phyloP scores from a whole-genome alignment of 2,113 vertebrate species.

The Oryzias curvinotus region DNA sequence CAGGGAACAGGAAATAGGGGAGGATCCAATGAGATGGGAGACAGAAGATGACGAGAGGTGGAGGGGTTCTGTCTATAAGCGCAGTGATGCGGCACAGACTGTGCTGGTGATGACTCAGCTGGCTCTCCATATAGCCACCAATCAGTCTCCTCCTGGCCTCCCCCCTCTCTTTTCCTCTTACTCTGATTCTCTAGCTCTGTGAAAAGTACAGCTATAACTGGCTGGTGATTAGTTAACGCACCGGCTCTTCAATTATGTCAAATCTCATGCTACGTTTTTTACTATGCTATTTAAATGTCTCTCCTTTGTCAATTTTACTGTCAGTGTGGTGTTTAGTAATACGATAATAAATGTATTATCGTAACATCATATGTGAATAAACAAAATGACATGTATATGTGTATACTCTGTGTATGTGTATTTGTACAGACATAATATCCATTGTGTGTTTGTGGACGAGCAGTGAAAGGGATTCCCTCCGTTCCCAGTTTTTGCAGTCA shows the following conservation, averaged over 20 bases:
- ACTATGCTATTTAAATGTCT: slow-evolving; percentile 26
- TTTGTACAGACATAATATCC: too few species aligned
- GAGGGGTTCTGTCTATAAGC: slow-evolving; percentile 75
- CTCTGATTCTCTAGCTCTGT: slow-evolving; percentile 46
- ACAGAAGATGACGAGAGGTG: slow-evolving; percentile 51
- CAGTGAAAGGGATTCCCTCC: slow-evolving; percentile 13
- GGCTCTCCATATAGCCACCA: slow-evolving; percentile 78
- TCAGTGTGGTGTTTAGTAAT: too few species aligned
- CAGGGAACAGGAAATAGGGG: slow-evolving; percentile 52
- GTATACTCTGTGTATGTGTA: too few species aligned
- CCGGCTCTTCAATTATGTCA: slow-evolving; percentile 50
- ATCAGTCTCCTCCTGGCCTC: slow-evolving; percentile 52
- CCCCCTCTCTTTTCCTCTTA: neutral
- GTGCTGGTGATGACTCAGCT: slow-evolving; percentile 81
- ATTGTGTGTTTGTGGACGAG: neutral
- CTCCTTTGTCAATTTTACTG: neutral
- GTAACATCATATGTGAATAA: too few species aligned
- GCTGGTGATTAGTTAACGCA: slow-evolving; percentile 55
- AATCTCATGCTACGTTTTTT: slow-evolving; percentile 35
- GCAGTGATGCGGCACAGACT: slow-evolving; percentile 79
- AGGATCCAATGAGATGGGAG: slow-evolving; percentile 51
- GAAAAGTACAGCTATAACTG: slow-evolving; percentile 59
- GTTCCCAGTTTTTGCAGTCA: slow-evolving; percentile 21
- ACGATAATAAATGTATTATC: too few species aligned
- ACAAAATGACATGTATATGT: too few species aligned